phyloP scores from a whole-genome alignment of 2,113 vertebrate genomes.

The Eurystomus gularis region DNA sequence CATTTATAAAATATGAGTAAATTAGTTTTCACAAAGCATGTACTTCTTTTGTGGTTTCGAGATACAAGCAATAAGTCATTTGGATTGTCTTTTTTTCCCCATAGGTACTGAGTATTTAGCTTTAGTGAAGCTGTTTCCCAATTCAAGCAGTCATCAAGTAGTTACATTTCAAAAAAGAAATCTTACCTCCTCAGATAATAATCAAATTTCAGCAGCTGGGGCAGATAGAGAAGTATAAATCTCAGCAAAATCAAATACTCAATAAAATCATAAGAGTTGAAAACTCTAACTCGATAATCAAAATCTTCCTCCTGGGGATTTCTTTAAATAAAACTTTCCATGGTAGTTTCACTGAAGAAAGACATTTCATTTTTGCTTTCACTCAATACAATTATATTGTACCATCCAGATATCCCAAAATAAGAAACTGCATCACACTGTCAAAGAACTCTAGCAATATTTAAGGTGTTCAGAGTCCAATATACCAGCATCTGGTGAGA shows the following conservation, averaged over 20 bases:
- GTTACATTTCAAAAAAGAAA: not conserved
- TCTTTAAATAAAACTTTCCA: not conserved
- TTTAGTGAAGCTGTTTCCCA: not conserved
- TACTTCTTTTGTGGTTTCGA: not conserved
- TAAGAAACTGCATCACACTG: not conserved
- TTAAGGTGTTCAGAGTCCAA: not conserved
- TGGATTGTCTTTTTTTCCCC: not conserved
- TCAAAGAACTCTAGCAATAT: not conserved
- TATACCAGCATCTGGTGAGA: not conserved
- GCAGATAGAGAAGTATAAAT: not conserved
- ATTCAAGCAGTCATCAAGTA: not conserved
- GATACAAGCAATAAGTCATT: not conserved
- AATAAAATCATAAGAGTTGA: not conserved
- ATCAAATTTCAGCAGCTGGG: not conserved
- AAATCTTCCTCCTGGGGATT: not conserved
- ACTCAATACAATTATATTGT: not conserved
- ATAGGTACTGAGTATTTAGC: not conserved
- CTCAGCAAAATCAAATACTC: not conserved
- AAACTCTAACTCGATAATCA: not conserved
- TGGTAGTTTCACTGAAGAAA: not conserved
- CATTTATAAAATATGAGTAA: not conserved
- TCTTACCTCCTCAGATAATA: not conserved
- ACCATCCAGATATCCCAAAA: not conserved
- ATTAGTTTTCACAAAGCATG: not conserved
- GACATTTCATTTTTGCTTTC: not conserved